These are phyloP conservation scores for Spicauda simplicius DNA, from an alignment of 2,888 invertebrate genomes.

Conservation along the genomic window DNA sequence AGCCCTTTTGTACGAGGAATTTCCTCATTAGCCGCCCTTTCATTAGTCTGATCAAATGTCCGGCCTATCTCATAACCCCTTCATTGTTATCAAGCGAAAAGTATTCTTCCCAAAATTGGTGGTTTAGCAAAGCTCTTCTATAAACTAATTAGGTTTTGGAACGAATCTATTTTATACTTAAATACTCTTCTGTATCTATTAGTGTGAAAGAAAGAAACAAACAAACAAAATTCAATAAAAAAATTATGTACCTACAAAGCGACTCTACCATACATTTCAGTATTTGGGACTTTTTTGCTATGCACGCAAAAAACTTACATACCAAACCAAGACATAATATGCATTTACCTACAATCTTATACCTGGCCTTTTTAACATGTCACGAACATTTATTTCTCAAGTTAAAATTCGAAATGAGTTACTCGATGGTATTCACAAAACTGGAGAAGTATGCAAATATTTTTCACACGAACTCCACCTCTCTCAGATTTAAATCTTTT, in stretches of 20 bases:
- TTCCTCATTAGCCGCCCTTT: constrained; percentile 28
- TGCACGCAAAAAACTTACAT: too few species aligned
- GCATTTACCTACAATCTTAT: too few species aligned
- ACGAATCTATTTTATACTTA: too few species aligned
- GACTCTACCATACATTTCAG: too few species aligned
- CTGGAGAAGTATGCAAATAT: constrained; percentile 10
- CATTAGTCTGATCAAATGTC: constrained; percentile 18
- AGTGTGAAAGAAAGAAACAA: too few species aligned
- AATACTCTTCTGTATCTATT: too few species aligned
- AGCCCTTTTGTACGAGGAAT: constrained; percentile 17
- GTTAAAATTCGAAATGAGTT: background rate
- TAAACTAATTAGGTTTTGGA: too few species aligned
- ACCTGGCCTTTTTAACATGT: too few species aligned
- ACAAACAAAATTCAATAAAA: too few species aligned
- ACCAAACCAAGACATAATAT: too few species aligned
- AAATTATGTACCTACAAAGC: too few species aligned
- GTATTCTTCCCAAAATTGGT: background rate
- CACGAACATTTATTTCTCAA: background rate
- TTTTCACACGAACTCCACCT: background rate
- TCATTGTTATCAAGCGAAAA: background rate
- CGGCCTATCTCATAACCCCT: constrained; percentile 1
- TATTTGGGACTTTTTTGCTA: too few species aligned
- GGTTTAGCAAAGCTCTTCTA: background rate
- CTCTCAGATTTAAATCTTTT: constrained; percentile 28
- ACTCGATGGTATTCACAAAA: background rate